These are phyloP conservation scores for Sebastes minor DNA, from an alignment of 2,797 vertebrate species.

Conservation along the genomic window DNA sequence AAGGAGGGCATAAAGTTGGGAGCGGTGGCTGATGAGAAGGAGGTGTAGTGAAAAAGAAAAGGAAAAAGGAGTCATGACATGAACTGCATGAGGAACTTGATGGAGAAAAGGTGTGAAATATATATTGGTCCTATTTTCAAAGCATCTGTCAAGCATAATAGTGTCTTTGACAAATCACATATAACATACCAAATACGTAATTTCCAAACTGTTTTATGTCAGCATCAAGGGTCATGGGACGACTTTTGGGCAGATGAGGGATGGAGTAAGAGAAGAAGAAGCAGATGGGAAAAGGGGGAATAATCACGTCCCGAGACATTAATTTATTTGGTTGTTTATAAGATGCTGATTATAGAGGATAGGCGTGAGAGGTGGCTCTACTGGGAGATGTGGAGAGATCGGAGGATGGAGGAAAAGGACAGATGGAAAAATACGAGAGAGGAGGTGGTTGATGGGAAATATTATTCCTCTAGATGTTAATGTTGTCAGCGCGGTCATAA, in stretches of 20 bases:
- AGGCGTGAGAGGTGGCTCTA: conserved; percentile 16
- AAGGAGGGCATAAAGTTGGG: background rate
- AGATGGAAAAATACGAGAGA: conserved; percentile 19
- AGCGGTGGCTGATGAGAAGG: background rate
- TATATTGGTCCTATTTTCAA: conserved; percentile 1
- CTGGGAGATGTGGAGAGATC: conserved; percentile 8
- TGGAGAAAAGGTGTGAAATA: background rate
- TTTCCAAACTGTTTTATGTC: conserved; percentile 33
- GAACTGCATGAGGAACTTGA: background rate
- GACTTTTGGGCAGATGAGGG: conserved; percentile 14
- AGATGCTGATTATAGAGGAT: conserved; percentile 49
- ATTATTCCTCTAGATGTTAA: conserved; percentile 33
- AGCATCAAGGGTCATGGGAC: background rate
- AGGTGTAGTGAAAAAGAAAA: background rate
- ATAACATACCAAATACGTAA: background rate
- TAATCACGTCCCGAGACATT: conserved; percentile 51
- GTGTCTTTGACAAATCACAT: conserved; percentile 9
- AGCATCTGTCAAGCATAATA: conserved; percentile 8
- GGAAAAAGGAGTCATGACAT: conserved; percentile 10
- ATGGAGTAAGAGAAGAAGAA: conserved; percentile 2
- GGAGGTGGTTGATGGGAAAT: conserved; percentile 36
- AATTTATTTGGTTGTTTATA: conserved; percentile 46
- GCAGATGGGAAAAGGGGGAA: conserved; percentile 44
- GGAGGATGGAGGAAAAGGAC: conserved; percentile 7
- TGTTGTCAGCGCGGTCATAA: conserved; percentile 22